Evolutionary conservation across 1,140 invertebrate genomes (phyloP).

Genomic region (Musca vetustissima): DNA sequence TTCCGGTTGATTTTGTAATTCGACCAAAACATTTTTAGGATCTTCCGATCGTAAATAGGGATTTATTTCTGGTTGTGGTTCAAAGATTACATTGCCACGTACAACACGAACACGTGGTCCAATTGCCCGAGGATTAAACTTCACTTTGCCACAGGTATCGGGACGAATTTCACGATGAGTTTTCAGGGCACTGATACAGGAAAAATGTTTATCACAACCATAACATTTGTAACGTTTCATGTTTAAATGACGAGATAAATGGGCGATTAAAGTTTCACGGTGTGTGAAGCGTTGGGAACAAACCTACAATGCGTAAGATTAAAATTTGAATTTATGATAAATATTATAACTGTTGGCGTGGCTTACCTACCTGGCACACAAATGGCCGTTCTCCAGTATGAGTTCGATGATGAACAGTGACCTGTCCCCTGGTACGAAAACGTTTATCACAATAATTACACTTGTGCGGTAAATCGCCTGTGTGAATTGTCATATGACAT

Average conservation of each 20-base stretch:
- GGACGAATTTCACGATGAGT: constrained; percentile 48
- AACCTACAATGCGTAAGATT: constrained; percentile 32
- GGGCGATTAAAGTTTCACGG: constrained; percentile 50
- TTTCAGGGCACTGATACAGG: constrained; percentile 48
- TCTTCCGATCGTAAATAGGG: constrained; percentile 50
- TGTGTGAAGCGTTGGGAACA: constrained; percentile 48
- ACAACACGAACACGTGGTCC: constrained; percentile 49
- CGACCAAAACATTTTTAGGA: constrained; percentile 27
- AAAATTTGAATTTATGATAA: neutral
- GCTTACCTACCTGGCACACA: constrained; percentile 69
- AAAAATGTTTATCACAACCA: constrained; percentile 49
- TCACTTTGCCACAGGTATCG: constrained; percentile 48
- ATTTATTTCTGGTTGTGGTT: constrained; percentile 45
- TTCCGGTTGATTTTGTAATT: constrained; percentile 18
- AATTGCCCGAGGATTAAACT: constrained; percentile 48
- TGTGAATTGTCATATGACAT: constrained; percentile 47
- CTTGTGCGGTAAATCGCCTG: constrained; percentile 46
- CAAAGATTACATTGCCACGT: constrained; percentile 45
- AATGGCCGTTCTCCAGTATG: constrained; percentile 86
- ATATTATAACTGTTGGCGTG: neutral
- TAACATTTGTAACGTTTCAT: constrained; percentile 54
- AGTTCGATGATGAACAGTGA: constrained; percentile 74
- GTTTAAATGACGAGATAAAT: constrained; percentile 50
- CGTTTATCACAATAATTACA: constrained; percentile 49
- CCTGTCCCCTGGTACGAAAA: constrained; percentile 49